A percentile compares a stretch with the other conserved stretches of the same genome.
phyloP scores from a whole-genome alignment of 2,113 vertebrate species.

The Rhea pennata region DNA sequence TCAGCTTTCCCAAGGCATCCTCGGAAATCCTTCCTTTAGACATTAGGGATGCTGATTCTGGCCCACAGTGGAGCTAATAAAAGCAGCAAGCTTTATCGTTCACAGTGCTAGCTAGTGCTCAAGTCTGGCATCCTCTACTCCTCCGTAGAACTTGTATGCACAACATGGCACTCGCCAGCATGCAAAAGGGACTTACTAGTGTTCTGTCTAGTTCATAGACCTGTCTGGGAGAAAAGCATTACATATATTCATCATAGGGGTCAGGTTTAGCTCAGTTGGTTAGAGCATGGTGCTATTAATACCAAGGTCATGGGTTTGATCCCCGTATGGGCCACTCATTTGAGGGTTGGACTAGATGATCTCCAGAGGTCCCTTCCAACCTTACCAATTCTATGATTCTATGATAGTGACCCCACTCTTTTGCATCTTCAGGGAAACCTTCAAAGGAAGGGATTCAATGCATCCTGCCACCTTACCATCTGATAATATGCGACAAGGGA shows the following conservation, averaged over 20 bases:
- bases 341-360: no score
- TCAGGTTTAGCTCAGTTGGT: no score
- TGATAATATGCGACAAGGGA: conserved; percentile 97
- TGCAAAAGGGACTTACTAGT: not conserved
- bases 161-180: not conserved
- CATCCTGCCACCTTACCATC: conserved; percentile 84
- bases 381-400: no score
- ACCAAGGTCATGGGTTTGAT: no score
- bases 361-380: no score
- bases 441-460: not conserved
- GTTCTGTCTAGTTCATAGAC: not conserved
- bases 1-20: conserved; percentile 48
- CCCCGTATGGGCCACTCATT: no score
- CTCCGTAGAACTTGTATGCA: not conserved
- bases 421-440: not conserved
- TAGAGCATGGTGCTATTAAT: no score
- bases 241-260: not conserved
- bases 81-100: conserved; percentile 10
- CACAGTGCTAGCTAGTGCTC: not conserved
- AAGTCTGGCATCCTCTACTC: not conserved
- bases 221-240: not conserved
- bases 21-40: conserved; percentile 32
- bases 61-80: not conserved
- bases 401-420: not conserved
- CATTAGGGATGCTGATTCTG: not conserved